phyloP scores from a whole-genome alignment of 1,140 invertebrate genomes.

The Amyelois transitella region DNA sequence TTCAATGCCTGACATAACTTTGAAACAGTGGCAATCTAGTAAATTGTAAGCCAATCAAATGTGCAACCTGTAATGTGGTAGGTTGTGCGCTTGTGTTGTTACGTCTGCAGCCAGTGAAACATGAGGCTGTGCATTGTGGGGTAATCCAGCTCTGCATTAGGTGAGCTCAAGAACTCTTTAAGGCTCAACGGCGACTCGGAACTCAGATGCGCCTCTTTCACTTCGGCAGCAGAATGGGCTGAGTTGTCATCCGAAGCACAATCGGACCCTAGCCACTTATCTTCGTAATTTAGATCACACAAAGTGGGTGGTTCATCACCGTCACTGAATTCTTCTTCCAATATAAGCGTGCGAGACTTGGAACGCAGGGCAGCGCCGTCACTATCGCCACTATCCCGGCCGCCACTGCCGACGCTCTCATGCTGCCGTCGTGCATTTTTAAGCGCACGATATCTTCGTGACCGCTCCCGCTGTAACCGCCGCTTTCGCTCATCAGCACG shows the following conservation, averaged over 20 bases:
- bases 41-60: slow-evolving; percentile 25
- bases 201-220: slow-evolving; percentile 32
- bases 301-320: slow-evolving; percentile 62
- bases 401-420: slow-evolving; percentile 30
- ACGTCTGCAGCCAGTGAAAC: slow-evolving; percentile 70
- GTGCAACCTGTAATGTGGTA: slow-evolving; percentile 11
- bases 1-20: neutral
- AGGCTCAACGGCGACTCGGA: slow-evolving; percentile 47
- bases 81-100: slow-evolving; percentile 25
- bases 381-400: slow-evolving; percentile 38
- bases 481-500: slow-evolving; percentile 61
- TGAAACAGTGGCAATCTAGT: neutral
- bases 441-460: slow-evolving; percentile 55
- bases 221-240: slow-evolving; percentile 48
- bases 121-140: slow-evolving; percentile 67
- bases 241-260: slow-evolving; percentile 66
- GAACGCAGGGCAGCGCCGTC: slow-evolving; percentile 32
- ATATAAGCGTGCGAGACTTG: slow-evolving; percentile 35
- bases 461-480: slow-evolving; percentile 55
- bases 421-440: slow-evolving; percentile 62
- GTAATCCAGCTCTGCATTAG: slow-evolving; percentile 63
- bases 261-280: slow-evolving; percentile 56
- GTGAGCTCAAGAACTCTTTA: slow-evolving; percentile 54
- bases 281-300: slow-evolving; percentile 56
- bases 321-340: slow-evolving; percentile 55